Conservation (phyloP, 1,140 invertebrate species). For the Tetramorium parvispinum region DNA sequence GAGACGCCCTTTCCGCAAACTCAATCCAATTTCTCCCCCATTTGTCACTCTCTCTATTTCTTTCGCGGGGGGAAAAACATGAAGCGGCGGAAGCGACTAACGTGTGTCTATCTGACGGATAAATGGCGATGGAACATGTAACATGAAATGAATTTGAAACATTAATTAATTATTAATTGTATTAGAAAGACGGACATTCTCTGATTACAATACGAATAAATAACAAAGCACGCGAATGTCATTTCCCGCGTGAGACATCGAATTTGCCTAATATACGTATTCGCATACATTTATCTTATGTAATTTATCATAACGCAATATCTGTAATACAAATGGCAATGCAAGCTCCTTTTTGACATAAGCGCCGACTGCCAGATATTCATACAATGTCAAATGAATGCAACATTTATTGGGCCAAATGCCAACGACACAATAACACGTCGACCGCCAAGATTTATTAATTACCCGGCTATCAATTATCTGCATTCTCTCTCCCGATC, state of each 20-base stretch:
- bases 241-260: not conserved
- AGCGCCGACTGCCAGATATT: not conserved
- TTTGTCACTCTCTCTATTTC: constrained; percentile 60
- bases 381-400: not conserved
- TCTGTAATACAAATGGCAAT: not conserved
- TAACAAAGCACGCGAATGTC: not conserved
- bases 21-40: constrained; percentile 72
- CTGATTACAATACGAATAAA: not conserved
- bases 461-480: constrained; percentile 16
- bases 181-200: not conserved
- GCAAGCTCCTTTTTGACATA: not conserved
- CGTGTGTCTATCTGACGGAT: constrained; percentile 13
- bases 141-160: not conserved
- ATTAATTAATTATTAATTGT: not conserved
- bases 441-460: not conserved
- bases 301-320: constrained; percentile 8
- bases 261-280: not conserved
- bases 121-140: constrained; percentile 6
- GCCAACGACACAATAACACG: not conserved
- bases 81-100: constrained; percentile 19
- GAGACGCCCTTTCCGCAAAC: constrained; percentile 22
- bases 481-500: not conserved
- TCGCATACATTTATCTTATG: not conserved
- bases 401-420: constrained; percentile 1
- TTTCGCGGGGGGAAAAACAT: not conserved